Evolutionary conservation across 2,113 vertebrate genomes (phyloP), one percentile per base, ranked within the genome.

Genomic region (Eubucco bourcierii): DNA sequence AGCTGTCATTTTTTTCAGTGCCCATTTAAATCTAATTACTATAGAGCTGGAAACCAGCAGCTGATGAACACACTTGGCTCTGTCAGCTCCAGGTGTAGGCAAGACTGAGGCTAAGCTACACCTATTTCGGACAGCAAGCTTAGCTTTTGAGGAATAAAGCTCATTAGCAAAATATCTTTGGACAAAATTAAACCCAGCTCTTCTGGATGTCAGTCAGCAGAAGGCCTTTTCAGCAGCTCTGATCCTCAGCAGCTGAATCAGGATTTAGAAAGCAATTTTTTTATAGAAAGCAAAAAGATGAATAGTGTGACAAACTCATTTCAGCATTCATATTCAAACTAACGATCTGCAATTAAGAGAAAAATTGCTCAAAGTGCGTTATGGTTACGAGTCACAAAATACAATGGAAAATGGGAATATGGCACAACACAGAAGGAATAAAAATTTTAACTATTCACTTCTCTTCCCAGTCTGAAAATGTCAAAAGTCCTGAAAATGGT

Each of bases 301-400:
- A 93, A 37, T 4, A 75, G 79, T n/a, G 44, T 73, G 78, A 89
- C 84, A 95, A 94, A 79, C 21, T 87, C 90, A 27, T 73, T 75
- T 87, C 24, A 73, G 59, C 74, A 79, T 55, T 90, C 66, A 2
- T 34, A 77, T 75, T 81, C 73, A 65, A 94, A 86, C 29, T 53
- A 80, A 82, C 0, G 0, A 74, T 25, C 52, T 56, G 91, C 64
- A 87, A 85, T 89, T 73, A 63, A 77, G 81, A 53, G 50, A 80
- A 78, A 84, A 90, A 88, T 2, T 39, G 44, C 59, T 90, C 71
- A 44, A 53, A 85, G 78, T 72, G 46, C 4, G 1, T 80, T 77
- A 88, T 2, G 15, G 47, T 76, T 41, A 72, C 15, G 0, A 93
- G 65, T 75, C 88, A 93, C 37, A 78, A 80, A 95, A 88, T 21